Conservation (phyloP, 2,888 invertebrate genomes). For the Blastobasis adustella region DNA sequence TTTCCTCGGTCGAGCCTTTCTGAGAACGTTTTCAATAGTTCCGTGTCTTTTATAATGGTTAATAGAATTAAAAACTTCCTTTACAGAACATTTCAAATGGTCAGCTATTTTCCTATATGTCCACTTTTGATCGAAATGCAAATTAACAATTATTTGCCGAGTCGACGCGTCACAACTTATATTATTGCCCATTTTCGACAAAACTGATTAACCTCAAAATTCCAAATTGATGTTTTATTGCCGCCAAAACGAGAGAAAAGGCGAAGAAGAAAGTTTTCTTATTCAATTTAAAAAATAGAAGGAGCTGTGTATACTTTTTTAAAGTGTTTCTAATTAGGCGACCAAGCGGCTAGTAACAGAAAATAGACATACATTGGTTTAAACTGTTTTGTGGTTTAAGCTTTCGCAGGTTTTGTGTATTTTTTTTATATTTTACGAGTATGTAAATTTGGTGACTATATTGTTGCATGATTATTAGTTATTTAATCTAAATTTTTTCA, state of each 20-base stretch:
- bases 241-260: not conserved
- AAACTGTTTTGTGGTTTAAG: no score
- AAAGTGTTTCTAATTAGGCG: not conserved
- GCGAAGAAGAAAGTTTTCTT: not conserved
- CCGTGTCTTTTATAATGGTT: not conserved
- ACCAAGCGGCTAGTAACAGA: no score
- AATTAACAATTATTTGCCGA: not conserved
- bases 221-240: not conserved
- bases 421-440: no score
- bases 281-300: not conserved
- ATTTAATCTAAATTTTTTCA: no score
- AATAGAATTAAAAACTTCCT: slow-evolving; percentile 1
- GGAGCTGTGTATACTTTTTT: not conserved
- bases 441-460: no score
- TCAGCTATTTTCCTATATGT: not conserved
- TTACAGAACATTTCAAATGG: slow-evolving; percentile 1
- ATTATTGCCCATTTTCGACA: slow-evolving; percentile 1
- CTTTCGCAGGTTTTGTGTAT: no score
- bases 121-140: slow-evolving; percentile 1
- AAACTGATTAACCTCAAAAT: not conserved
- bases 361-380: no score
- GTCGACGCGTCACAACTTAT: slow-evolving; percentile 1
- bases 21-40: not conserved
- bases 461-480: no score
- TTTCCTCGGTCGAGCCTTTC: no score